Percentiles rank a stretch among this genome's conserved stretches.
Conservation (phyloP, 30 jellyfish, hydroid and myxozoan species). For the Aurelia aurita region DNA sequence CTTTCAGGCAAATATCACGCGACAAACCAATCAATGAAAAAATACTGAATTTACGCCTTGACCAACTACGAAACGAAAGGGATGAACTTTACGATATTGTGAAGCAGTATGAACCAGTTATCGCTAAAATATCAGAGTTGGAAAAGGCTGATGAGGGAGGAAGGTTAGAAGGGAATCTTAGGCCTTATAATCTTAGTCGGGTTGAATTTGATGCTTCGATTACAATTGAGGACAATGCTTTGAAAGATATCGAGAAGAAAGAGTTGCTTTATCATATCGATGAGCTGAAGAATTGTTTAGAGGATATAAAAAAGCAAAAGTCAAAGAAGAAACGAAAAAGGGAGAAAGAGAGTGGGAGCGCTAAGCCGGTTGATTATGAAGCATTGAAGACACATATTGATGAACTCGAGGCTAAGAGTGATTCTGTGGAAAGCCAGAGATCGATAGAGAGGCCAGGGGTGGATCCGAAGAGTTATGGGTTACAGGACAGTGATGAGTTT, state of each 20-base stretch:
- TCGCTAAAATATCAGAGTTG: not conserved
- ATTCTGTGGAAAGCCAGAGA: not conserved
- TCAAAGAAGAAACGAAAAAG: conserved; percentile 2
- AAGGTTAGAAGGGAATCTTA: not conserved
- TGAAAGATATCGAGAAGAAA: conserved; percentile 4
- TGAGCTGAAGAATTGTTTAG: conserved; percentile 55
- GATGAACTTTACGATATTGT: conserved; percentile 46
- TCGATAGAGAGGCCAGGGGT: not conserved
- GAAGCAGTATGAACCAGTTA: conserved; percentile 58
- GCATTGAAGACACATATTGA: conserved; percentile 10
- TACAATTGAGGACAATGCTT: conserved; percentile 19
- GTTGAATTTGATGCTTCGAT: conserved; percentile 50
- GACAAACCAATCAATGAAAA: conserved; percentile 52
- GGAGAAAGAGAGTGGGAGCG: conserved; percentile 4
- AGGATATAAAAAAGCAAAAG: conserved; percentile 32
- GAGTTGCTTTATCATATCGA: conserved; percentile 63
- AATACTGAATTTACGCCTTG: conserved; percentile 43
- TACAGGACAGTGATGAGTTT: not conserved
- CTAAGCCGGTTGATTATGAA: not conserved
- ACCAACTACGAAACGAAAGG: conserved; percentile 57
- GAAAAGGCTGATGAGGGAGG: not conserved
- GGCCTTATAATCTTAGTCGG: not conserved
- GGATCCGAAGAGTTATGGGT: not conserved
- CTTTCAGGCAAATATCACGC: conserved; percentile 52
- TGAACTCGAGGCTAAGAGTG: conserved; percentile 14